Base-by-base conservation (phyloP, 2,113 vertebrate genomes). In the Silurus glanis region DNA sequence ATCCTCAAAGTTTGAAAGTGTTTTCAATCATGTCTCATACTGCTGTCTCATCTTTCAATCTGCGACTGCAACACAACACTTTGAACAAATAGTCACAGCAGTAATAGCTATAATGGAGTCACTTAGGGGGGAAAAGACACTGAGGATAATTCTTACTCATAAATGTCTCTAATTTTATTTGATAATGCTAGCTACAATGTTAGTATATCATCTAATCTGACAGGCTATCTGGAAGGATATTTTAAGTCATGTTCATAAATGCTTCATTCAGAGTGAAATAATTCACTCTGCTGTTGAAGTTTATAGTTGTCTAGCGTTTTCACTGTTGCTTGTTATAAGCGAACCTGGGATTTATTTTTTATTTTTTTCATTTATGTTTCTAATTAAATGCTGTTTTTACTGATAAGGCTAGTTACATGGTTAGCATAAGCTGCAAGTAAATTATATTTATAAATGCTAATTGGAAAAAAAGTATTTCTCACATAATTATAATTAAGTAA, bases 21-120 rank as follows among this genome's bases (percentile, higher is more conserved):
- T 78, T 56, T 78, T 78, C 23, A 76, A 55, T 76, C 74, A 76
- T 55, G 74, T 55, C 71, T 51, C 71, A 9, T 76, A 8, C 49
- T 14, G 74, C 49, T 25, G n/a, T 56, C 12, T 56, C 75, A 28
- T 78, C 37, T 0, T 58, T 79, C 16, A 21, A 37, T 55, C 76
- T 58, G 3, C 37, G 76, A n/a, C 13, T 74, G 5, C 47, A 21
- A 21, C 47, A 74, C 45, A 49, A 74, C 37, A 72, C 55, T 9
- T 45, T 14, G 21, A 74, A 72, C 25, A 72, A 72, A 74, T 6
- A 74, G 7, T 21, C 37, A 21, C 19, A 6, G 49, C 14, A n/a
- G 12, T 76, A 55, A 53, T 25, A 13, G 49, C 74, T 76, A 53
- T 76, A 55, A 76, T 76, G 74, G 49, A 53, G 21, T 76, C 10